Base-by-base conservation (phyloP, 2,797 vertebrate genomes). In the Halcyon leucocephala region DNA sequence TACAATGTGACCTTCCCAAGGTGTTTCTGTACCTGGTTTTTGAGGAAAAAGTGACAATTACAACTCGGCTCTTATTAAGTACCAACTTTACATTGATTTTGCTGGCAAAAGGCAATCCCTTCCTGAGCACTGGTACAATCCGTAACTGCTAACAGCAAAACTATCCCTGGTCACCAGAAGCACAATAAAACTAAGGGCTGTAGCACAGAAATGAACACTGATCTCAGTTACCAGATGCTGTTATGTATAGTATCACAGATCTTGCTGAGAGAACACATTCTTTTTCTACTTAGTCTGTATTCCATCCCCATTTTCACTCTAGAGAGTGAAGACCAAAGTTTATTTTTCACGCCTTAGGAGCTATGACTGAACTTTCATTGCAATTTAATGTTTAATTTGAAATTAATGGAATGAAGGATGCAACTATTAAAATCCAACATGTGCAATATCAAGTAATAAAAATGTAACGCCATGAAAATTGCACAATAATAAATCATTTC, bases 331-430 rank as follows among this genome's bases (percentile, higher is more conserved):
- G 48, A 54, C 17, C 70, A 80, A 54, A 66, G 35, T 21, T 69
- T 61, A 66, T 70, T 89, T 90, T 95, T 96, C 48, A 93, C 22
- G 17, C 79, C 83, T 92, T 87, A 48, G 78, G 54, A 93, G 76
- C 58, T 82, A 64, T 67, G 78, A 95, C 74, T 96, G 91, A 96
- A 97, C 82, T 88, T 95, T 88, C 84, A 82, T 85, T 95, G 84
- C 55, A 49, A 94, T 96, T 97, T 96, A 97, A 95, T 96, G 94
- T 93, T 97, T 97, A 96, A 89, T 97, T 95, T 94, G 89, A 97
- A 98, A 97, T 96, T 97, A 98, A 98, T 96, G 95, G 94, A 97
- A 97, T 96, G 92, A 97, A 92, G 94, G 93, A 95, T 95, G 79
- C 84, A 94, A 87, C 61, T 83, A 90, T 97, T 96, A 97, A 97